These are phyloP conservation scores for Marisa cornuarietis DNA, from an alignment of 1,140 invertebrate species.

Conservation along the genomic window DNA sequence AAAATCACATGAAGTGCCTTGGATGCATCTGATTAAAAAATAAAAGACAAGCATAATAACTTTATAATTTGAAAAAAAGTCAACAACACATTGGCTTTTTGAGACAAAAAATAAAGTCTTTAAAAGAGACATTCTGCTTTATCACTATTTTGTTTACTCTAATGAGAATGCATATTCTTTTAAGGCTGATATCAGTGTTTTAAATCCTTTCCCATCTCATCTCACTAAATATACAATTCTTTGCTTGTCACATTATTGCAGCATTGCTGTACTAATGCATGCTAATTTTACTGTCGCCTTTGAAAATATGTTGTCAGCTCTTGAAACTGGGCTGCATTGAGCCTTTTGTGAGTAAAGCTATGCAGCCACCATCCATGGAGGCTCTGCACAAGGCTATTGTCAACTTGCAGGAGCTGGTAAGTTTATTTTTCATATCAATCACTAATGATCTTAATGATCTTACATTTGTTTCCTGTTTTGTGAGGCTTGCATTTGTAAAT, in stretches of 20 bases:
- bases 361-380: slow-evolving; percentile 92
- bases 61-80: too few relatives aligned
- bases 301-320: slow-evolving; percentile 83
- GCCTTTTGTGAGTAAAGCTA: slow-evolving; percentile 91
- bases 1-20: too few relatives aligned
- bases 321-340: slow-evolving; percentile 88
- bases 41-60: too few relatives aligned
- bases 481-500: too few relatives aligned
- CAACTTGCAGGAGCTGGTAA: slow-evolving; percentile 66
- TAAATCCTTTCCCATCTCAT: too few relatives aligned
- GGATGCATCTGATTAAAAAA: too few relatives aligned
- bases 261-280: background rate
- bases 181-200: background rate
- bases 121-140: too few relatives aligned
- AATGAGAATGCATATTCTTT: background rate
- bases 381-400: slow-evolving; percentile 92
- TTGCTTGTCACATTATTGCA: background rate
- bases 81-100: too few relatives aligned
- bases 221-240: background rate
- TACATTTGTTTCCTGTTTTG: too few relatives aligned
- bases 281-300: slow-evolving; percentile 57
- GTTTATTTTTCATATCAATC: background rate
- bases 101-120: too few relatives aligned
- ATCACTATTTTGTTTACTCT: background rate
- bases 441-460: too few relatives aligned